Percentiles rank a stretch among this genome's conserved stretches.
Evolutionary conservation across 2,797 vertebrate genomes (phyloP).

Genomic region (Chiroxiphia lanceolata): DNA sequence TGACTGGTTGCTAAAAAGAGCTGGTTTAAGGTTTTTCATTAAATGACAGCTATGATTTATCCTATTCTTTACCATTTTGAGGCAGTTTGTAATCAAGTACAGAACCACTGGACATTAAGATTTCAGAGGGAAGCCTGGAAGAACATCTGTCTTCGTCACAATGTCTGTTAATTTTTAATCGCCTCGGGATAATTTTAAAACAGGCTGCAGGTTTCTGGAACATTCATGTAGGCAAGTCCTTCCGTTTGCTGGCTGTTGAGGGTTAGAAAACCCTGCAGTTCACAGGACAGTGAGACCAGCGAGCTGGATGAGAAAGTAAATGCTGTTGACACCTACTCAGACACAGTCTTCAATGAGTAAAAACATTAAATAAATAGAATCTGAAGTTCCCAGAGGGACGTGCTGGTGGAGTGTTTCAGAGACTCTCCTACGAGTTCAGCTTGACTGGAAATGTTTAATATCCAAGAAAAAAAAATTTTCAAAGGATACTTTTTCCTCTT

Average conservation of each 20-base stretch:
- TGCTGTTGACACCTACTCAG: not conserved
- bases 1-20: not conserved
- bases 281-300: not conserved
- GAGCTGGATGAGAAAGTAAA: not conserved
- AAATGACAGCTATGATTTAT: not conserved
- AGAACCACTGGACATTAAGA: not conserved
- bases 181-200: not conserved
- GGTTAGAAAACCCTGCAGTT: not conserved
- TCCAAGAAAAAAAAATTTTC: not conserved
- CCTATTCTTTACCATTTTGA: not conserved
- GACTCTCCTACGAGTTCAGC: not conserved
- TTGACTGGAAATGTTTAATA: slow-evolving; percentile 28
- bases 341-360: not conserved
- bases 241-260: not conserved
- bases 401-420: not conserved
- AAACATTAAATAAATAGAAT: slow-evolving; percentile 1
- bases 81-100: not conserved
- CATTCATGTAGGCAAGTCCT: not conserved
- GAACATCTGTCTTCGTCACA: not conserved
- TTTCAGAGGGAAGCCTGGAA: slow-evolving; percentile 20
- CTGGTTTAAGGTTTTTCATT: not conserved
- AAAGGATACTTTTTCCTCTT: not conserved
- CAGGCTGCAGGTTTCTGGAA: slow-evolving; percentile 40
- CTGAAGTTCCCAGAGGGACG: not conserved
- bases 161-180: slow-evolving; percentile 40